Evolutionary conservation across 2,113 vertebrate species (phyloP).

Genomic region (Chaetodon trifascialis): DNA sequence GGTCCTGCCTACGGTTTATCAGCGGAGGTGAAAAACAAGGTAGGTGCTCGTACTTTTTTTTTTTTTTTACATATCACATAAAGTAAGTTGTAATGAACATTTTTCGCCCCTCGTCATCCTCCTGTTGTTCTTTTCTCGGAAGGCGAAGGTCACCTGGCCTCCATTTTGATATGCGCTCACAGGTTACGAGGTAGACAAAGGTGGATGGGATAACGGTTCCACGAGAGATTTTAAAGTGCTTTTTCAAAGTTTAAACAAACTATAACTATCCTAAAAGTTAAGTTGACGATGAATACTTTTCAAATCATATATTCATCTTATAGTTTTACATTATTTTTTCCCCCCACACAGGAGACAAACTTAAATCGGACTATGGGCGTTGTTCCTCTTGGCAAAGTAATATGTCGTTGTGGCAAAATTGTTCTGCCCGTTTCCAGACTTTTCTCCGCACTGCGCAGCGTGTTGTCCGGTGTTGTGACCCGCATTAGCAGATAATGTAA

Average conservation of each 20-base stretch:
- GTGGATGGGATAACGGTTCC: not conserved
- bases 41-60: constrained; percentile 36
- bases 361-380: constrained; percentile 69
- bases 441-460: not conserved
- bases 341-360: not conserved
- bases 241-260: not conserved
- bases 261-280: not conserved
- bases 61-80: not conserved
- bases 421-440: constrained; percentile 35
- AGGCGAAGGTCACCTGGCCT: constrained; percentile 52
- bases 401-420: constrained; percentile 61
- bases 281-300: fast-evolving
- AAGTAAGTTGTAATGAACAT: constrained; percentile 8
- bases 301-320: not conserved
- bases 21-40: constrained; percentile 85
- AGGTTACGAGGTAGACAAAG: constrained; percentile 18
- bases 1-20: constrained; percentile 84
- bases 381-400: constrained; percentile 57
- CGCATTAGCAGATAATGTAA: constrained; percentile 53
- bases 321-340: not conserved
- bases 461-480: constrained; percentile 40
- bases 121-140: not conserved
- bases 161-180: constrained; percentile 63
- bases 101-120: not conserved
- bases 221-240: not conserved